A percentile compares a stretch with the other conserved stretches of the same genome.
These are phyloP conservation scores for Rhincodon typus DNA, from an alignment of 2,797 vertebrate genomes.

Conservation along the genomic window DNA sequence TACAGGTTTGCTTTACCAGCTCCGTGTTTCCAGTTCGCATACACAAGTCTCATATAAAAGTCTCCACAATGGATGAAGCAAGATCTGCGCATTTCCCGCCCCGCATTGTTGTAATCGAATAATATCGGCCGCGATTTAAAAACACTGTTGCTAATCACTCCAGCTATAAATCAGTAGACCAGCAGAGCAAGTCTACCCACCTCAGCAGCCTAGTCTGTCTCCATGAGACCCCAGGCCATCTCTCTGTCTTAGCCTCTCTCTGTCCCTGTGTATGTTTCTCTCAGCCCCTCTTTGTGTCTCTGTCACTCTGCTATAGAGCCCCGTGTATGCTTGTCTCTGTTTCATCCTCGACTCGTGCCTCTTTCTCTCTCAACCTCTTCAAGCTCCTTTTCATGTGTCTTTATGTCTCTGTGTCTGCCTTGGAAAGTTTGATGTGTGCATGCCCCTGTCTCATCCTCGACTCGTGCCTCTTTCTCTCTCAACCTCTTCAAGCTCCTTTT, in stretches of 20 bases:
- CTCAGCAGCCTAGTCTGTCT: conserved; percentile 39
- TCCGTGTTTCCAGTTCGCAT: neutral
- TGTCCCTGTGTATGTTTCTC: neutral
- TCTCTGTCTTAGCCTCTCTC: neutral
- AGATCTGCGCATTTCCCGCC: neutral
- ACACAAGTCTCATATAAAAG: neutral
- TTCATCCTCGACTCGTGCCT: conserved; percentile 34
- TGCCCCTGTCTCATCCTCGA: no score
- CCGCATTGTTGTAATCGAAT: neutral
- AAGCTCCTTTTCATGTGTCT: neutral
- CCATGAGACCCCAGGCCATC: neutral
- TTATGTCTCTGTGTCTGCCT: conserved; percentile 41
- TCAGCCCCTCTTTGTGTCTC: conserved; percentile 44
- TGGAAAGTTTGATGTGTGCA: no score
- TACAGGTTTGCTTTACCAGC: no score
- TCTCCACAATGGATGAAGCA: neutral
- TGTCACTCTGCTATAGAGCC: neutral
- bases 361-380: neutral
- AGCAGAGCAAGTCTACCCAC: neutral
- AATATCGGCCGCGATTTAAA: neutral
- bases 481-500: neutral
- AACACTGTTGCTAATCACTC: neutral
- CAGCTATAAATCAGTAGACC: neutral
- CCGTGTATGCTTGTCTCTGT: conserved; percentile 34
- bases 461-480: neutral